phyloP scores from a whole-genome alignment of 2,888 invertebrate species.

The Caenorhabditis angaria region DNA sequence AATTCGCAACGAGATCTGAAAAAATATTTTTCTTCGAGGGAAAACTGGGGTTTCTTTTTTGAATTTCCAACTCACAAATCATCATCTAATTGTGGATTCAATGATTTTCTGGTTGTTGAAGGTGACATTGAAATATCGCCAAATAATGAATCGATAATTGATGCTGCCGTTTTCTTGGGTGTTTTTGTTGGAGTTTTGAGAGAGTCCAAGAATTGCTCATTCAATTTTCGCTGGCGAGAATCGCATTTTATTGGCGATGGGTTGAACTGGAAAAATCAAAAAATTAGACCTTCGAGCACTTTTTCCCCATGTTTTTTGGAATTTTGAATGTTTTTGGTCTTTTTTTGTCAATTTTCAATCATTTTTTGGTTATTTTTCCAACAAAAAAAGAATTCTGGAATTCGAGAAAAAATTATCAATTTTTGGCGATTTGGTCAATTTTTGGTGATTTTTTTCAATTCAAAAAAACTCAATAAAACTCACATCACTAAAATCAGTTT shows the following conservation, averaged over 20 bases:
- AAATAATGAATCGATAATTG: conserved; percentile 16
- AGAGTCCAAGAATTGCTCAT: conserved; percentile 17
- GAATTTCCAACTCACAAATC: not conserved
- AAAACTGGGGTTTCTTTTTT: too few species aligned
- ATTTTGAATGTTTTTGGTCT: not conserved
- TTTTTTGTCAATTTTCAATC: not conserved
- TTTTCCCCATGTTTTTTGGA: not conserved
- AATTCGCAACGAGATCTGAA: conserved; percentile 4
- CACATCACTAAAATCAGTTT: conserved; percentile 5
- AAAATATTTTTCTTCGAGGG: too few species aligned
- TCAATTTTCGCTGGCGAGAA: not conserved
- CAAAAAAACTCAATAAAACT: not conserved
- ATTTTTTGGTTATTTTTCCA: too few species aligned
- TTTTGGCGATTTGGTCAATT: too few species aligned
- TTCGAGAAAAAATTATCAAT: too few species aligned
- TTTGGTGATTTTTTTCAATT: not conserved
- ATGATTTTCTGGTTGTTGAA: conserved; percentile 9
- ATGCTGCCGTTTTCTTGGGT: conserved; percentile 15
- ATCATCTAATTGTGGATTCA: not conserved
- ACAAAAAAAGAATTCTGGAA: too few species aligned
- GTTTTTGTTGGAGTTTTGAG: conserved; percentile 19
- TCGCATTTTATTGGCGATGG: conserved; percentile 13
- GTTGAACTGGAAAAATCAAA: not conserved
- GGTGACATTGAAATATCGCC: conserved; percentile 39
- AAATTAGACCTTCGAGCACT: not conserved